Evolutionary conservation across 64 coral and sea anemone species (phyloP).

Genomic region (Platygyra sinensis): DNA sequence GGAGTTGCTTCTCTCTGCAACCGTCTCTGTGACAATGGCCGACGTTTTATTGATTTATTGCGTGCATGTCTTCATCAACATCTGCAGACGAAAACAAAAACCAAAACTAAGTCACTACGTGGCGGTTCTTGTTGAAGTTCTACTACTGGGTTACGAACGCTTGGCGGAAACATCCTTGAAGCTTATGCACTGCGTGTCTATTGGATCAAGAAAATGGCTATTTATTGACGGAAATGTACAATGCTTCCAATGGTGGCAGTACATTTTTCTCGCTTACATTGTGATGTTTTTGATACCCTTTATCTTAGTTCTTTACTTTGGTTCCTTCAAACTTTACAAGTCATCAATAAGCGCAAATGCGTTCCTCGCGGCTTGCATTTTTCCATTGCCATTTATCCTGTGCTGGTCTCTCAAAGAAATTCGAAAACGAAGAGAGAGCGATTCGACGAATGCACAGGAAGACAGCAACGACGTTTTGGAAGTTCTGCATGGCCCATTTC

Average conservation of each 20-base stretch:
- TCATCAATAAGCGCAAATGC: slow-evolving; percentile 18
- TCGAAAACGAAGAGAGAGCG: background rate
- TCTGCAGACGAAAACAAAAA: background rate
- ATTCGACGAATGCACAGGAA: background rate
- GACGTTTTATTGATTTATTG: slow-evolving; percentile 29
- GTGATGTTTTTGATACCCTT: slow-evolving; percentile 65
- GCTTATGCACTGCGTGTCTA: slow-evolving; percentile 40
- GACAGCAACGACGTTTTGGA: slow-evolving; percentile 30
- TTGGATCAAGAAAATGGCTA: background rate
- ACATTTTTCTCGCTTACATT: slow-evolving; percentile 39
- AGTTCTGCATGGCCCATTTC: slow-evolving; percentile 62
- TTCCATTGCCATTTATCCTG: slow-evolving; percentile 58
- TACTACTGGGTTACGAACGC: slow-evolving; percentile 11
- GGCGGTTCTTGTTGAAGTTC: slow-evolving; percentile 64
- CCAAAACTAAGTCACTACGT: slow-evolving; percentile 42
- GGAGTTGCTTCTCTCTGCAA: slow-evolving; percentile 35
- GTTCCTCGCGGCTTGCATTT: slow-evolving; percentile 62
- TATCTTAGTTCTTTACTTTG: slow-evolving; percentile 52
- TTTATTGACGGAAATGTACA: slow-evolving; percentile 12
- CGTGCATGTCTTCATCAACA: background rate
- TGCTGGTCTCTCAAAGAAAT: slow-evolving; percentile 27
- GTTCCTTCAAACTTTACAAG: slow-evolving; percentile 37
- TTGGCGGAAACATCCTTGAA: background rate
- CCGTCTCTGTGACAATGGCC: slow-evolving; percentile 38
- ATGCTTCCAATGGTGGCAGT: slow-evolving; percentile 73